These are phyloP conservation scores for Cryptus viduatorius DNA, from an alignment of 2,888 invertebrate genomes.

Conservation along the genomic window DNA sequence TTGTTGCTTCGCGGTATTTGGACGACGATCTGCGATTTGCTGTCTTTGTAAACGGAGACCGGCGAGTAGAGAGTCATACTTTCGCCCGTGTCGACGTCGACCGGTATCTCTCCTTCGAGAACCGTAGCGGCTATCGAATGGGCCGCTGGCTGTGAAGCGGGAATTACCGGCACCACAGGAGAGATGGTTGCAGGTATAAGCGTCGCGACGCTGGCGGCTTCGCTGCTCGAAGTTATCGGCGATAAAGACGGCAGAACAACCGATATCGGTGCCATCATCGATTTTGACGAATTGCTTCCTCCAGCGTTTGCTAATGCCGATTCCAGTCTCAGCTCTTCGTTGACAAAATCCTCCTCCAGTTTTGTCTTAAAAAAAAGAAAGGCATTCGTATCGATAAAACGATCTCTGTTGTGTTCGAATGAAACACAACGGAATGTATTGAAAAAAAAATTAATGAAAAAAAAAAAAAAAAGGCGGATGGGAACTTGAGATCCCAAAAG, in stretches of 20 bases:
- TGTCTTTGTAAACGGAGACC: slow-evolving; percentile 74
- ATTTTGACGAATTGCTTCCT: slow-evolving; percentile 57
- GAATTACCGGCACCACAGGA: slow-evolving; percentile 72
- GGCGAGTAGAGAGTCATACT: slow-evolving; percentile 79
- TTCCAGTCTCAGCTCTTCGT: slow-evolving; percentile 81
- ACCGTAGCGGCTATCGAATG: slow-evolving; percentile 71
- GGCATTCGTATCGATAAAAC: not conserved
- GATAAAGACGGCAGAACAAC: slow-evolving; percentile 81
- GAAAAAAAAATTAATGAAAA: not conserved
- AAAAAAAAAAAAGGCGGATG: slow-evolving; percentile 60
- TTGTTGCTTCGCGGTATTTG: slow-evolving; percentile 78
- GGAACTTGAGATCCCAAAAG: slow-evolving; percentile 78
- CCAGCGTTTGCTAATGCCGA: slow-evolving; percentile 45
- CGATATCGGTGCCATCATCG: slow-evolving; percentile 79
- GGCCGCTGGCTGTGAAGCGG: slow-evolving; percentile 75
- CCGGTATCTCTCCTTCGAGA: slow-evolving; percentile 78
- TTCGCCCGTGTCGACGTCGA: slow-evolving; percentile 78
- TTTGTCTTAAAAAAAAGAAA: slow-evolving; percentile 80
- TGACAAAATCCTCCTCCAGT: slow-evolving; percentile 83
- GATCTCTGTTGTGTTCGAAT: not conserved
- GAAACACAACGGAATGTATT: not conserved
- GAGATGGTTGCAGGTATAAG: slow-evolving; percentile 73
- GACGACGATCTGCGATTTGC: slow-evolving; percentile 78
- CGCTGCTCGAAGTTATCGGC: slow-evolving; percentile 70
- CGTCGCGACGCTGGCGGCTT: slow-evolving; percentile 73